Percentiles rank a stretch among this genome's conserved stretches.
Conservation (phyloP, 2,797 vertebrate species). For the Halcyon badia region DNA sequence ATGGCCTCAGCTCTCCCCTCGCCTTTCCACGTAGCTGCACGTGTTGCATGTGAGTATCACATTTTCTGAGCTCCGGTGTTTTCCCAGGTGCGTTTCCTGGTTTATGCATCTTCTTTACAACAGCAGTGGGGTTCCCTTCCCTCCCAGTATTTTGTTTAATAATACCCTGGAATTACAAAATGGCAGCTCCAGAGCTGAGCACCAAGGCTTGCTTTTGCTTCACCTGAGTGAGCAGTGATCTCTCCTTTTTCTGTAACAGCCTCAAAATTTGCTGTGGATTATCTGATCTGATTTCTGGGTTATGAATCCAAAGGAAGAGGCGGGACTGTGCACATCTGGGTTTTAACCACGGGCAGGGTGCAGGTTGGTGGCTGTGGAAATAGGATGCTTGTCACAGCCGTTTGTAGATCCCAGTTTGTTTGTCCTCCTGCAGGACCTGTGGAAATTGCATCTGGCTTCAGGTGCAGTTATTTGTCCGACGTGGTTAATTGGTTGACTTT, state of each 20-base stretch:
- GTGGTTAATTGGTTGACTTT: not conserved
- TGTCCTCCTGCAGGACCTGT: not conserved
- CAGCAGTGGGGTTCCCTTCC: not conserved
- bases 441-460: not conserved
- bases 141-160: not conserved
- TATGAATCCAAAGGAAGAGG: not conserved
- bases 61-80: not conserved
- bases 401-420: not conserved
- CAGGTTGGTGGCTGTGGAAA: not conserved
- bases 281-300: accelerated
- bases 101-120: not conserved
- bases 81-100: not conserved
- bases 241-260: not conserved
- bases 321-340: accelerated
- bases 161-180: not conserved
- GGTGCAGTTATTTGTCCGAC: not conserved
- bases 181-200: not conserved
- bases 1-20: not conserved
- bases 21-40: accelerated
- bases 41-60: accelerated
- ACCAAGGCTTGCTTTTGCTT: not conserved
- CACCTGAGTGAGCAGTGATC: not conserved
- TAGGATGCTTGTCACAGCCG: not conserved
- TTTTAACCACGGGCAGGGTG: not conserved
- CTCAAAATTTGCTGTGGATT: not conserved